Evolutionary conservation across 2,113 vertebrate genomes (phyloP).

Genomic region (Bettongia penicillata): DNA sequence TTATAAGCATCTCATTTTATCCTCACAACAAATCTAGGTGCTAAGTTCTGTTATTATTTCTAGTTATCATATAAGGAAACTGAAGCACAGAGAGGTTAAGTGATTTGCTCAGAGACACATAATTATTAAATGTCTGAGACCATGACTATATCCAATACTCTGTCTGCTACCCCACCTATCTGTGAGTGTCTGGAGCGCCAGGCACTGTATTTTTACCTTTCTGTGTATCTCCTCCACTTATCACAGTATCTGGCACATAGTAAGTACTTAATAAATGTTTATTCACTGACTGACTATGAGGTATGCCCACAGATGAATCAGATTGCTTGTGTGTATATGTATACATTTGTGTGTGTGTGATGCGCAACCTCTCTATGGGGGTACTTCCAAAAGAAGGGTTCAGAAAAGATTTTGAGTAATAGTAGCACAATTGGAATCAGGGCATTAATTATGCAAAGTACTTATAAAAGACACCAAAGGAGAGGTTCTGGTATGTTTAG

Average conservation of each 20-base stretch:
- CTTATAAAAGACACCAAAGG: no score
- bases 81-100: background rate
- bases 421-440: background rate
- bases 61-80: no score
- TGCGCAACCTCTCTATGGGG: slow-evolving; percentile 16
- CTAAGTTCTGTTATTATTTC: background rate
- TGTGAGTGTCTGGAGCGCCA: background rate
- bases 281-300: background rate
- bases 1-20: background rate
- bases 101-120: background rate
- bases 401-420: background rate
- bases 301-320: background rate
- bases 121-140: background rate
- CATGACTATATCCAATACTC: background rate
- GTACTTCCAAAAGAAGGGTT: slow-evolving; percentile 3
- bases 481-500: no score
- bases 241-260: background rate
- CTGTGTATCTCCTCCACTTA: background rate
- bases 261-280: no score
- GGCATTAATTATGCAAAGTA: background rate
- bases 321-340: no score
- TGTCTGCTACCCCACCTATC: background rate
- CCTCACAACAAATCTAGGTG: background rate
- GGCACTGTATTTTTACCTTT: background rate
- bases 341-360: background rate